Evolutionary conservation across 1,140 invertebrate genomes (phyloP).

Genomic region (Muscidifurax raptorellus): DNA sequence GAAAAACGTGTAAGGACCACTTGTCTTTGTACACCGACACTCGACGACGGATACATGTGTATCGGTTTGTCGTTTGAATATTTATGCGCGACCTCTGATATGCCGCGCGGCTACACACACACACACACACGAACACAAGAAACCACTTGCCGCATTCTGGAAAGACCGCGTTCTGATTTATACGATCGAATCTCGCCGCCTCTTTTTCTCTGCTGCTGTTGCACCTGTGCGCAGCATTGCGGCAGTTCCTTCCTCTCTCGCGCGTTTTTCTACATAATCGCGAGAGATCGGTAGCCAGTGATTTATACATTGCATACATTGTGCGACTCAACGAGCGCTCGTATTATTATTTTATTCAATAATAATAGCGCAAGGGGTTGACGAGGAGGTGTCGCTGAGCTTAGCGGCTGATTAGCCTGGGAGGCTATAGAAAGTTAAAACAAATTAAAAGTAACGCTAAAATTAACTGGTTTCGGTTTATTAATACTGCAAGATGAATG

Average conservation of each 20-base stretch:
- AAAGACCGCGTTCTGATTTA: conserved; percentile 67
- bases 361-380: background rate
- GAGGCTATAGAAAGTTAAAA: background rate
- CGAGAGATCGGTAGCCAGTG: background rate
- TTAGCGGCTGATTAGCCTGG: background rate
- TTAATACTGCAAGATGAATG: background rate
- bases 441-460: background rate
- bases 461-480: background rate
- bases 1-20: background rate
- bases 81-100: conserved; percentile 66
- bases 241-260: background rate
- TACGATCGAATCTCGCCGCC: conserved; percentile 58
- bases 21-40: background rate
- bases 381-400: background rate
- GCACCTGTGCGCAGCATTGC: background rate
- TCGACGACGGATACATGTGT: conserved; percentile 60
- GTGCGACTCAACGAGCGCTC: no score
- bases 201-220: conserved; percentile 14
- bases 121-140: conserved; percentile 50
- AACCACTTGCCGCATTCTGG: conserved; percentile 62
- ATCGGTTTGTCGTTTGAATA: conserved; percentile 68
- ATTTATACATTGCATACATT: no score
- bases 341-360: background rate
- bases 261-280: background rate
- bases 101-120: conserved; percentile 41